phyloP scores from a whole-genome alignment of 1,140 invertebrate species.

The Hylaeus volcanicus region DNA sequence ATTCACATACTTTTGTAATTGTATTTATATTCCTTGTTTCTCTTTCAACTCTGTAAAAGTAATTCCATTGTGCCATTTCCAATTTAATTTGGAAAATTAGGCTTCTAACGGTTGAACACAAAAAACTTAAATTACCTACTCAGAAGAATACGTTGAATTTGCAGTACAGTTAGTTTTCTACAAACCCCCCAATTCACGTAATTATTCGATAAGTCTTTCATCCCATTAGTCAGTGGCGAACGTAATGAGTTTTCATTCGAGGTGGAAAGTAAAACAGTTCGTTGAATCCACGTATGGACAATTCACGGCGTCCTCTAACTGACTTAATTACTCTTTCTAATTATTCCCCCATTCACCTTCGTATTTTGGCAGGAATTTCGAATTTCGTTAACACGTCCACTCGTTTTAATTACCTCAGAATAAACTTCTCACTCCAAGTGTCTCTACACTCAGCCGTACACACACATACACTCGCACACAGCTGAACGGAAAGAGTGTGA shows the following conservation, averaged over 20 bases:
- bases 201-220: too few species aligned
- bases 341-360: conserved; percentile 29
- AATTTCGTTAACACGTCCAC: conserved; percentile 43
- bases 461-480: background rate
- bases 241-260: background rate
- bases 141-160: too few species aligned
- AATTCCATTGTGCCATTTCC: too few species aligned
- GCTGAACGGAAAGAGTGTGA: conserved; percentile 9
- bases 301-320: conserved; percentile 29
- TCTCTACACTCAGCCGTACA: background rate
- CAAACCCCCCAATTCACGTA: too few species aligned
- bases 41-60: too few species aligned
- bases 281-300: conserved; percentile 19
- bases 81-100: too few species aligned
- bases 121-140: too few species aligned
- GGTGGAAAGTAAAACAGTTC: conserved; percentile 16
- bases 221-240: background rate
- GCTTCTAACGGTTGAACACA: too few species aligned
- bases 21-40: too few species aligned
- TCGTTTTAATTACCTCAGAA: conserved; percentile 36
- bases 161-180: too few species aligned
- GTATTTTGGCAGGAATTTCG: conserved; percentile 34
- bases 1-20: too few species aligned
- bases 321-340: conserved; percentile 41
- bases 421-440: conserved; percentile 26